phyloP scores from a whole-genome alignment of 2,797 vertebrate genomes.

The Melanotaenia trifasciata region DNA sequence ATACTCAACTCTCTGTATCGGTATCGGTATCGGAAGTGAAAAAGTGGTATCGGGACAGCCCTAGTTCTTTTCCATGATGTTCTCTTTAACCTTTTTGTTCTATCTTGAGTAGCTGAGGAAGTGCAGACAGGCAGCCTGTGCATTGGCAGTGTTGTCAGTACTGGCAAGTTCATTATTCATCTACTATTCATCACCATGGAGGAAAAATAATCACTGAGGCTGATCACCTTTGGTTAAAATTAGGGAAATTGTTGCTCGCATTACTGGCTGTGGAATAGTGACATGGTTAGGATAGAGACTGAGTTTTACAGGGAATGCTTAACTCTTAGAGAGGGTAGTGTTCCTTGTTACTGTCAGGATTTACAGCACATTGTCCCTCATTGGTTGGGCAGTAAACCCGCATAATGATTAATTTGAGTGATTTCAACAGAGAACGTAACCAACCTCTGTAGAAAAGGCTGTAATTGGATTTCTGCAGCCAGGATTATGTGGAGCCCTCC shows the following conservation, averaged over 20 bases:
- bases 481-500: slow-evolving; percentile 65
- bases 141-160: slow-evolving; percentile 28
- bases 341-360: slow-evolving; percentile 43
- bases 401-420: slow-evolving; percentile 77
- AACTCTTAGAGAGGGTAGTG: neutral
- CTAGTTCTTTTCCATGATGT: neutral
- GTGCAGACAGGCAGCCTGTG: slow-evolving; percentile 14
- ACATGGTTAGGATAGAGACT: slow-evolving; percentile 8
- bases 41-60: too few species aligned
- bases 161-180: slow-evolving; percentile 38
- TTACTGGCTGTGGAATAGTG: slow-evolving; percentile 8
- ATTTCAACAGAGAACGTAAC: slow-evolving; percentile 76
- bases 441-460: slow-evolving; percentile 72
- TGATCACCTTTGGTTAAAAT: slow-evolving; percentile 10
- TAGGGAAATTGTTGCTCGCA: slow-evolving; percentile 4
- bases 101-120: neutral
- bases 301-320: slow-evolving; percentile 16
- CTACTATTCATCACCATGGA: slow-evolving; percentile 32
- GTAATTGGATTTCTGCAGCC: slow-evolving; percentile 79
- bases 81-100: slow-evolving; percentile 6
- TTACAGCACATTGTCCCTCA: slow-evolving; percentile 52
- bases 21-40: too few species aligned
- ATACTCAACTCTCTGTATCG: too few species aligned
- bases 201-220: slow-evolving; percentile 30
- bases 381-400: slow-evolving; percentile 55